Conservation (phyloP, 2,888 invertebrate species). For the Chaetoderma sp. region DNA sequence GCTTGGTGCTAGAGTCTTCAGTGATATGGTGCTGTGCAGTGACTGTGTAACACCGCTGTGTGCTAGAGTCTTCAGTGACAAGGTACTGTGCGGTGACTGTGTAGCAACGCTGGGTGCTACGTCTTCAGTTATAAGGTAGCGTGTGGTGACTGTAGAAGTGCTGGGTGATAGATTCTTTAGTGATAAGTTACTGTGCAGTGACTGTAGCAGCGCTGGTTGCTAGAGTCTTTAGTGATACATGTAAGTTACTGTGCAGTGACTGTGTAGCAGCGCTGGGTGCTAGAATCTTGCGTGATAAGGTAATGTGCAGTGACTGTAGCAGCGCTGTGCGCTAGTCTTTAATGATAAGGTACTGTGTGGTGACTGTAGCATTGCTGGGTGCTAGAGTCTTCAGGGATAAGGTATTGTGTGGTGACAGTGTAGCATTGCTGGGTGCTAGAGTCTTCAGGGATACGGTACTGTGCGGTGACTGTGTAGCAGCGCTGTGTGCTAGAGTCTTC, state of each 20-base stretch:
- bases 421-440: neutral
- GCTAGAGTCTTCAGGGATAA: constrained; percentile 85
- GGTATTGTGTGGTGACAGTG: constrained; percentile 38
- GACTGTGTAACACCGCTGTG: neutral
- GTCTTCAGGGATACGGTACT: neutral
- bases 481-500: constrained; percentile 89
- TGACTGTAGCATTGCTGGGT: too few relatives aligned
- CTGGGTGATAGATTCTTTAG: too few relatives aligned
- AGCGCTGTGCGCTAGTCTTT: constrained; percentile 86
- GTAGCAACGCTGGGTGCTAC: constrained; percentile 83
- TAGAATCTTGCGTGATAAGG: neutral
- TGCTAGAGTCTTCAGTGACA: neutral
- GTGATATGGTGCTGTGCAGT: constrained; percentile 70
- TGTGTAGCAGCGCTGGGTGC: neutral
- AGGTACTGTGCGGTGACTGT: constrained; percentile 57
- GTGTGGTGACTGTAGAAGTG: too few relatives aligned
- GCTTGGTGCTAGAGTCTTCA: constrained; percentile 89
- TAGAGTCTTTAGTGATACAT: constrained; percentile 90
- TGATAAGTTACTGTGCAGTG: too few relatives aligned
- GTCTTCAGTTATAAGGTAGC: too few relatives aligned
- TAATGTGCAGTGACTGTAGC: constrained; percentile 68
- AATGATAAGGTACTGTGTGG: constrained; percentile 72
- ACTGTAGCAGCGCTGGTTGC: too few relatives aligned
- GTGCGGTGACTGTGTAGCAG: constrained; percentile 74
- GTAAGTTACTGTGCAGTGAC: constrained; percentile 48